Conservation (phyloP, 2,113 vertebrate genomes). For the Lophochroa leadbeateri region DNA sequence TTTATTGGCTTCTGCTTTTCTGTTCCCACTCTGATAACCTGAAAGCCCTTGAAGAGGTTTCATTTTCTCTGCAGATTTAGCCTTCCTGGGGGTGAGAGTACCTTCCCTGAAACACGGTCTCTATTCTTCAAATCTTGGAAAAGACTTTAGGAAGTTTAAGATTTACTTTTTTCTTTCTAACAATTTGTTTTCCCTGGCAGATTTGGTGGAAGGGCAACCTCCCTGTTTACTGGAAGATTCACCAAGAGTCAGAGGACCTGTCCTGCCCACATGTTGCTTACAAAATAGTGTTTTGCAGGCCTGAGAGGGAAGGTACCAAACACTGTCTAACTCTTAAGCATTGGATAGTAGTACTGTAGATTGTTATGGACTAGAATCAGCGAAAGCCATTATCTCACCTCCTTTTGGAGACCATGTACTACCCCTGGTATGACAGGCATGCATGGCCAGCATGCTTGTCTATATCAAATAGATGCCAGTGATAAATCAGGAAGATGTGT, state of each 20-base stretch:
- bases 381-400: background rate
- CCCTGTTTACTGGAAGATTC: background rate
- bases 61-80: background rate
- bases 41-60: background rate
- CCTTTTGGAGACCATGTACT: background rate
- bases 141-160: background rate
- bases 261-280: background rate
- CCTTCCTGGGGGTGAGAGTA: background rate
- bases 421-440: background rate
- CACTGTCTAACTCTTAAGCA: background rate
- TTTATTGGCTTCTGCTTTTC: background rate
- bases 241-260: background rate
- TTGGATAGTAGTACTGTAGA: background rate
- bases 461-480: background rate
- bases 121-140: background rate
- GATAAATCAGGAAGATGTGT: background rate
- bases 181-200: background rate
- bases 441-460: background rate
- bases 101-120: background rate
- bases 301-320: background rate
- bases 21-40: background rate
- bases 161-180: background rate
- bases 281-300: background rate
- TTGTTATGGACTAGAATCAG: background rate
- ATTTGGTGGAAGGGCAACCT: background rate